Conservation (phyloP, 2,113 vertebrate genomes). For the Polypterus senegalus region DNA sequence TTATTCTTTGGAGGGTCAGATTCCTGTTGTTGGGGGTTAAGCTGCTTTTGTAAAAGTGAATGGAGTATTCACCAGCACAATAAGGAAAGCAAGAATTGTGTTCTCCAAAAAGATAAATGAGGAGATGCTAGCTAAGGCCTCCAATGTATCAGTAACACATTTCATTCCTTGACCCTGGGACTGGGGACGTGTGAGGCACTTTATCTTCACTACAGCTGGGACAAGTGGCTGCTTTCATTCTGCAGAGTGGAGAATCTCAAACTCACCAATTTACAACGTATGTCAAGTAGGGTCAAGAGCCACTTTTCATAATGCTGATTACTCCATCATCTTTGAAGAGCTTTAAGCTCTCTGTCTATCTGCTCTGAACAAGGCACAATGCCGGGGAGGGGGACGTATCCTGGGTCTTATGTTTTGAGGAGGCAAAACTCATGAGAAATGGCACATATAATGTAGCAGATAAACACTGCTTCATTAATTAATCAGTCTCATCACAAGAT, state of each 20-base stretch:
- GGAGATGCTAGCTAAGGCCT: too few species aligned
- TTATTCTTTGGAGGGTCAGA: too few species aligned
- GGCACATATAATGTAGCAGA: constrained; percentile 4
- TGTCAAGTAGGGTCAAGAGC: constrained; percentile 45
- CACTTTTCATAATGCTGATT: constrained; percentile 37
- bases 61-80: too few species aligned
- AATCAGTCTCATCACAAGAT: not conserved
- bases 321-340: constrained; percentile 17
- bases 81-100: too few species aligned
- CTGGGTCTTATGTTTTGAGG: constrained; percentile 23
- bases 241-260: constrained; percentile 32
- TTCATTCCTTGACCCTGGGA: too few species aligned
- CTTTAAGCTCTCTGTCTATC: constrained; percentile 38
- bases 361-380: constrained; percentile 8
- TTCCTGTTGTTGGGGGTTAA: too few species aligned
- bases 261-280: constrained; percentile 41
- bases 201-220: too few species aligned
- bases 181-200: too few species aligned
- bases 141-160: too few species aligned
- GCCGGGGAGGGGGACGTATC: constrained; percentile 17
- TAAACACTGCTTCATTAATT: constrained; percentile 9
- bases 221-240: constrained; percentile 13
- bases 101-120: too few species aligned
- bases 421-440: constrained; percentile 2
- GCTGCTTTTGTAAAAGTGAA: too few species aligned